A percentile compares a stretch with the other conserved stretches of the same genome.
Conservation (phyloP, 2,113 vertebrate species). For the Protobothrops flavoviridis region DNA sequence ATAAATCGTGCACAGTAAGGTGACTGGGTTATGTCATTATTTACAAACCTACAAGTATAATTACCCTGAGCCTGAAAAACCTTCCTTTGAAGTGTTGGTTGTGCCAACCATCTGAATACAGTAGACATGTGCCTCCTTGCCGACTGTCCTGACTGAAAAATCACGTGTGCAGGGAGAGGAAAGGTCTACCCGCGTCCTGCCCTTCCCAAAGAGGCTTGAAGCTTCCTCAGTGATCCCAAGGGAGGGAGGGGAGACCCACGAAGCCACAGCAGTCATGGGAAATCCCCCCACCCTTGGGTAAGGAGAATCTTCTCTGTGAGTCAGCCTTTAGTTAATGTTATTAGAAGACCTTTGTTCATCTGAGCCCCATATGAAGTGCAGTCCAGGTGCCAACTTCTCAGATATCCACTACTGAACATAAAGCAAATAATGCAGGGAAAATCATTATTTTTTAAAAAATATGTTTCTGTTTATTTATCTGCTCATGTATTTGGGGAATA, state of each 20-base stretch:
- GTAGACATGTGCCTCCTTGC: neutral
- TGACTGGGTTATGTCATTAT: constrained; percentile 62
- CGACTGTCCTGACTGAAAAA: neutral
- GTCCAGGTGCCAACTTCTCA: neutral
- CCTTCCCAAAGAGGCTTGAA: neutral
- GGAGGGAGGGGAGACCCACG: neutral
- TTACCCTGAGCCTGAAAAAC: constrained; percentile 48
- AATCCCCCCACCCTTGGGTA: neutral
- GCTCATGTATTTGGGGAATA: neutral
- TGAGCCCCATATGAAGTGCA: neutral
- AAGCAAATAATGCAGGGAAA: neutral
- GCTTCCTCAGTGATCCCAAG: neutral
- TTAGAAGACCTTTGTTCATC: neutral
- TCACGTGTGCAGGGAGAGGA: neutral
- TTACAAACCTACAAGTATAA: constrained; percentile 61
- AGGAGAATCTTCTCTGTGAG: neutral
- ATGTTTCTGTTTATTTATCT: neutral
- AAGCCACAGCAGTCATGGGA: neutral
- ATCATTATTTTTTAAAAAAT: neutral
- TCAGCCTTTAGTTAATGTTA: neutral
- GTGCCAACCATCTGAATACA: neutral
- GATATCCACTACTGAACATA: neutral
- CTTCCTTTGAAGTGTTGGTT: constrained; percentile 9
- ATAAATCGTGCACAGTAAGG: constrained; percentile 62
- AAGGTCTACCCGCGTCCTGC: neutral